These are phyloP conservation scores for Diloba caeruleocephala DNA, from an alignment of 2,888 invertebrate genomes.

Conservation along the genomic window DNA sequence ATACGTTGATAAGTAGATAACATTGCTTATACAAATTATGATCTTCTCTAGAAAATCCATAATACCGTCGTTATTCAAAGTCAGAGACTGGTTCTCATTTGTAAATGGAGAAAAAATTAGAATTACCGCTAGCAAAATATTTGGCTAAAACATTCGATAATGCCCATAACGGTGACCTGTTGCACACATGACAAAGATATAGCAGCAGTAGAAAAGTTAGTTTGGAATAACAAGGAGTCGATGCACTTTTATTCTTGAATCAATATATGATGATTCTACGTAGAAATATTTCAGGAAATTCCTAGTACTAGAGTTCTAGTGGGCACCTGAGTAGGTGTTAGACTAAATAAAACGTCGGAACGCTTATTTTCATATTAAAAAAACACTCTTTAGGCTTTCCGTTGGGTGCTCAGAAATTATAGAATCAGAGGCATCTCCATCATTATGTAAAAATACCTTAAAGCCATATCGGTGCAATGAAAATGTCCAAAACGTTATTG, in stretches of 20 bases:
- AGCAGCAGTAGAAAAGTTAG: background rate
- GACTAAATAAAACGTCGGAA: constrained; percentile 54
- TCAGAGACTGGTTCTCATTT: too few relatives aligned
- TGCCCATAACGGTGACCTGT: background rate
- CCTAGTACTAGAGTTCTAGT: constrained; percentile 22
- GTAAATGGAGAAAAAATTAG: too few relatives aligned
- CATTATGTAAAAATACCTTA: background rate
- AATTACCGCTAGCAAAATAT: too few relatives aligned
- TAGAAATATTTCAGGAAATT: constrained; percentile 33
- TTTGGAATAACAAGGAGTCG: constrained; percentile 4
- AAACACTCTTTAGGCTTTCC: constrained; percentile 35
- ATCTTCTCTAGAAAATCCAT: too few relatives aligned
- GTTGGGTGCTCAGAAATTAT: constrained; percentile 14
- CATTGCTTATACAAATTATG: too few relatives aligned
- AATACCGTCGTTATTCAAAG: too few relatives aligned
- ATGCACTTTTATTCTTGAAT: constrained; percentile 20
- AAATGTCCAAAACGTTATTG: too few relatives aligned
- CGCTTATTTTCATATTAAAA: constrained; percentile 29
- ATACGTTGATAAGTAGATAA: too few relatives aligned
- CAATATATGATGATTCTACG: constrained; percentile 17
- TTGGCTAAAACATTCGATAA: too few relatives aligned
- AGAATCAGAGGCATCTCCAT: constrained; percentile 6
- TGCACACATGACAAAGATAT: background rate
- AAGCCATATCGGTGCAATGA: too few relatives aligned
- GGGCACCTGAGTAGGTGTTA: constrained; percentile 52